A percentile compares a stretch with the other conserved stretches of the same genome.
Evolutionary conservation across 2,113 vertebrate species (phyloP).

Genomic region (Corvus cornix): DNA sequence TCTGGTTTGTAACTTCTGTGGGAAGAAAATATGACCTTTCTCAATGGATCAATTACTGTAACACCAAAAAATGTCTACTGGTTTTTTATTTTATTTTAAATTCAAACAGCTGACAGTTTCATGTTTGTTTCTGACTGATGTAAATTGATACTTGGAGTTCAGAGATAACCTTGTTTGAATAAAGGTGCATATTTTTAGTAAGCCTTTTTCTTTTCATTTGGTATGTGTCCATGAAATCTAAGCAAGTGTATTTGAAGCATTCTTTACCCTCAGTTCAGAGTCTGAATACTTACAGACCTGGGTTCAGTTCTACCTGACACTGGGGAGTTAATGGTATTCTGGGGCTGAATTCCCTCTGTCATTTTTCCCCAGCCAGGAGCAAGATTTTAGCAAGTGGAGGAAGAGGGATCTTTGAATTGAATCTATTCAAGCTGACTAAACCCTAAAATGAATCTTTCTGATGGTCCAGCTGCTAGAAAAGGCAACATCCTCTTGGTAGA

Average conservation of each 20-base stretch:
- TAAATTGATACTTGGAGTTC: slow-evolving; percentile 68
- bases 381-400: background rate
- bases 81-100: background rate
- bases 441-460: background rate
- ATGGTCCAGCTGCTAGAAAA: background rate
- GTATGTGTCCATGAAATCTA: background rate
- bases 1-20: background rate
- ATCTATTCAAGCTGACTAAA: background rate
- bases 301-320: background rate
- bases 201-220: slow-evolving; percentile 26
- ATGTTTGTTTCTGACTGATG: slow-evolving; percentile 55
- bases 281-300: background rate
- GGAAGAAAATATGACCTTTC: slow-evolving; percentile 29
- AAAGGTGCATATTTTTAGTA: slow-evolving; percentile 80
- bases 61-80: slow-evolving; percentile 19
- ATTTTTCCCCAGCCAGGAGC: background rate
- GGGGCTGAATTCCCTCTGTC: background rate
- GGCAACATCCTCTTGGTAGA: background rate
- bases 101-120: slow-evolving; percentile 49
- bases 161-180: slow-evolving; percentile 71
- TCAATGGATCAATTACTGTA: slow-evolving; percentile 11
- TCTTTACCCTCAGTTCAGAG: background rate
- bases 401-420: background rate
- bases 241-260: background rate
- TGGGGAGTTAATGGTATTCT: background rate